phyloP scores from a whole-genome alignment of 2,797 vertebrate genomes.

The Xiphophorus birchmanni region DNA sequence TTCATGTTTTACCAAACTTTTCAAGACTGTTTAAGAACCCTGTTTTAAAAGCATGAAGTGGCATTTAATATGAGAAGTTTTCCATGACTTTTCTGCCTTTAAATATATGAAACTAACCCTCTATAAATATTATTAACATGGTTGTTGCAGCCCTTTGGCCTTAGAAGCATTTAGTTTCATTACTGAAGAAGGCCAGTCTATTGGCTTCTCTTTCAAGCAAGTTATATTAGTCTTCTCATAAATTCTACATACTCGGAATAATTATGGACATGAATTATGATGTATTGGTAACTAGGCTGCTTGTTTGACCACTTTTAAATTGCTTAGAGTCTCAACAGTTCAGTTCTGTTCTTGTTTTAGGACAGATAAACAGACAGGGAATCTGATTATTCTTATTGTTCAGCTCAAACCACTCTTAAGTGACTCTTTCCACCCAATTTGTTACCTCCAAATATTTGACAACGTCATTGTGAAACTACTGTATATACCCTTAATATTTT shows the following conservation, averaged over 20 bases:
- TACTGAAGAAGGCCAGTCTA: slow-evolving; percentile 41
- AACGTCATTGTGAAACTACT: background rate
- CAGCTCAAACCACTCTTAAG: background rate
- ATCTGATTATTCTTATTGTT: background rate
- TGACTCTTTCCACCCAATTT: background rate
- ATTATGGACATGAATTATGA: background rate
- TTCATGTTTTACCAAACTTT: background rate
- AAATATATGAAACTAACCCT: background rate
- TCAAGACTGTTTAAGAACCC: background rate
- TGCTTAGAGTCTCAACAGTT: background rate
- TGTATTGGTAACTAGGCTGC: background rate
- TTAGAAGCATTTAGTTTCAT: slow-evolving; percentile 23
- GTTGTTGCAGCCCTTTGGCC: background rate
- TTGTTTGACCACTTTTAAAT: background rate
- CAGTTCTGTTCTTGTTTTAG: background rate
- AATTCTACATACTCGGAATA: slow-evolving; percentile 22
- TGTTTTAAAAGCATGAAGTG: background rate
- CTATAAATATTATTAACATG: background rate
- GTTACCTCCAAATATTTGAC: background rate
- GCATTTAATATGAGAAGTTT: background rate
- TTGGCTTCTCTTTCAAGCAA: slow-evolving; percentile 32
- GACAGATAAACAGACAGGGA: background rate
- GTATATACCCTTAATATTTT: background rate
- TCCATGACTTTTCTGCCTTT: background rate
- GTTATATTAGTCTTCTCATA: slow-evolving; percentile 20